Base-by-base conservation (phyloP, 2,113 vertebrate species). In the Copsychus sechellarum region DNA sequence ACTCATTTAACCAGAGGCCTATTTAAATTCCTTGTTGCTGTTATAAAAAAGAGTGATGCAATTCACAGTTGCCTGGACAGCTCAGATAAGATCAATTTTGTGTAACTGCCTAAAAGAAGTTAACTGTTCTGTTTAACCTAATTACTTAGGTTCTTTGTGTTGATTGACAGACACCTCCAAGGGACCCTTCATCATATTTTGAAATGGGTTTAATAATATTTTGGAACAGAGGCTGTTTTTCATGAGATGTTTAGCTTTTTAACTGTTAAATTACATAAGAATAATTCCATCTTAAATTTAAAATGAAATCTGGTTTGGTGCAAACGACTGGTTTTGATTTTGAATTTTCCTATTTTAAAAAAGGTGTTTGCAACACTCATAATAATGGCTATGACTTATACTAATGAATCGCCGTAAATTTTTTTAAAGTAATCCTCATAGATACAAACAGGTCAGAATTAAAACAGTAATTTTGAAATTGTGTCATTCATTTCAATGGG, bases 71-170 rank as follows among this genome's bases (percentile, higher is more conserved):
- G 82, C 72, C 69, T 83, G 82, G 56, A 58, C 47, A 86, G 33
- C 24, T 64, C 43, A 26, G 56, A 54, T 48, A 87, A 87, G 66
- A 90, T 93, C 90, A 81, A 29, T 87, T 82, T 78, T 67, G 33
- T 81, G 56, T 38, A 42, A 84, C 61, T 79, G 40, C 65, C 69
- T 87, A 45, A 67, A 95, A 94, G 26, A 71, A 91, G n/a, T 82
- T 91, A 71, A 65, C 84, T 71, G 61, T 71, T 87, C 79, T 85
- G 62, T 93, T 95, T 90, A 93, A 81, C 57, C 70, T 82, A 31
- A 74, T 87, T 84, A 66, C 33, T 24, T 79, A 67, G 4, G 26
- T 64, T 81, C 73, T 92, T 91, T 58, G 61, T 89, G 48, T 74
- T 72, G 57, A 13, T 34, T 7, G 17, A 81, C 24, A 87, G 60